Percentiles rank a stretch among this genome's conserved stretches.
These are phyloP conservation scores for Procavia capensis DNA, from an alignment of 2,113 vertebrate species.

Conservation along the genomic window DNA sequence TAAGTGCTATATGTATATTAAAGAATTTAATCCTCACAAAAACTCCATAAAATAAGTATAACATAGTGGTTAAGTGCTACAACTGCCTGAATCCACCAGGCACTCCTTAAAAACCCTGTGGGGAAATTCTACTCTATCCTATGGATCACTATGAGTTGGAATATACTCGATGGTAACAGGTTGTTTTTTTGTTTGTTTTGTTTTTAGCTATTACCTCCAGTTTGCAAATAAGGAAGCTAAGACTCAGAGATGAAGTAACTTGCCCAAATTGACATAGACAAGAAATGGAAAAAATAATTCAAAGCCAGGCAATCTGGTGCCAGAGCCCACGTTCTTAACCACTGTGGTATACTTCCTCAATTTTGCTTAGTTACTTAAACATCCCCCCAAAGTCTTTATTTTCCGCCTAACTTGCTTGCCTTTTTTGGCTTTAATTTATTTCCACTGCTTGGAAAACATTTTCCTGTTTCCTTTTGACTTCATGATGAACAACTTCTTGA, in stretches of 20 bases:
- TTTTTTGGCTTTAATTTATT: not conserved
- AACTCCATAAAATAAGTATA: not conserved
- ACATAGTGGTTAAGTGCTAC: no score
- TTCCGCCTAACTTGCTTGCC: not conserved
- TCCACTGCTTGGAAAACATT: not conserved
- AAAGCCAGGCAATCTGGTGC: not conserved
- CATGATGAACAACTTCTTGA: not conserved
- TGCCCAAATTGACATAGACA: not conserved
- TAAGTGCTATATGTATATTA: not conserved
- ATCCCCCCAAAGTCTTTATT: not conserved
- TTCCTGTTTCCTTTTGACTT: conserved; percentile 4
- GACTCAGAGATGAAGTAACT: not conserved
- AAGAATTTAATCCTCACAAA: conserved; percentile 15
- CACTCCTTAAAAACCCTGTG: no score
- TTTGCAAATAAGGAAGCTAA: conserved; percentile 30
- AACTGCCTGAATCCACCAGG: no score
- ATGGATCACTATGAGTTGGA: no score
- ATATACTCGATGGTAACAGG: no score
- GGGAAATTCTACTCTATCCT: no score
- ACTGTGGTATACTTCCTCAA: not conserved
- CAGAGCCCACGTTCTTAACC: not conserved
- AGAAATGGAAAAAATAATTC: not conserved
- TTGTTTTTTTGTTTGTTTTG: no score
- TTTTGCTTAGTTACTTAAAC: not conserved
- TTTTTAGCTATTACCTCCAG: not conserved